phyloP scores from a whole-genome alignment of 1,140 invertebrate species.

The Drosophila mojavensis region DNA sequence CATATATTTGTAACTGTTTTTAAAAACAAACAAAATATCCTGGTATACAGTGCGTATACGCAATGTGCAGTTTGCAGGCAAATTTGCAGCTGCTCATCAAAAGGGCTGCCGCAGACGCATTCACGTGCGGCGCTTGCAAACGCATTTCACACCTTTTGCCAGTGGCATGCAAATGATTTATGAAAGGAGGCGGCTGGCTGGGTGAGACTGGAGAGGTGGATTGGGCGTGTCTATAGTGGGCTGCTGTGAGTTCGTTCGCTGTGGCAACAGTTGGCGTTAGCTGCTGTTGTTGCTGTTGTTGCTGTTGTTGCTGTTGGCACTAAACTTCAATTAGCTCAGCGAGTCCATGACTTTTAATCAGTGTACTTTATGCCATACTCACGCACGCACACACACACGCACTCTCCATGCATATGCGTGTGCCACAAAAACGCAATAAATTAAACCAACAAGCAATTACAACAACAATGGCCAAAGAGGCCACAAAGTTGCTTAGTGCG shows the following conservation, averaged over 20 bases:
- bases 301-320: conserved; percentile 48
- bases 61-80: conserved; percentile 11
- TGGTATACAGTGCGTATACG: conserved; percentile 14
- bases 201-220: not conserved
- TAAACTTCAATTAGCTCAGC: conserved; percentile 76
- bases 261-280: conserved; percentile 28
- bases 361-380: conserved; percentile 65
- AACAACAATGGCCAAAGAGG: conserved; percentile 38
- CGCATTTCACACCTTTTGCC: conserved; percentile 36
- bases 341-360: conserved; percentile 81
- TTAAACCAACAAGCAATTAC: conserved; percentile 77
- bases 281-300: conserved; percentile 25
- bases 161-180: conserved; percentile 65
- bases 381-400: conserved; percentile 9
- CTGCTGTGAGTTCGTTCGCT: conserved; percentile 16
- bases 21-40: not conserved
- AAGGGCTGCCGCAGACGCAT: not conserved
- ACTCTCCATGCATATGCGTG: conserved; percentile 52
- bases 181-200: conserved; percentile 22
- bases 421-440: conserved; percentile 64
- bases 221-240: not conserved
- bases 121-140: conserved; percentile 2
- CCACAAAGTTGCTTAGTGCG: conserved; percentile 49
- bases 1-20: too few species aligned
- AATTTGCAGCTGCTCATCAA: not conserved